phyloP scores from a whole-genome alignment of 2,888 invertebrate genomes.

The Choreutis nemorana region DNA sequence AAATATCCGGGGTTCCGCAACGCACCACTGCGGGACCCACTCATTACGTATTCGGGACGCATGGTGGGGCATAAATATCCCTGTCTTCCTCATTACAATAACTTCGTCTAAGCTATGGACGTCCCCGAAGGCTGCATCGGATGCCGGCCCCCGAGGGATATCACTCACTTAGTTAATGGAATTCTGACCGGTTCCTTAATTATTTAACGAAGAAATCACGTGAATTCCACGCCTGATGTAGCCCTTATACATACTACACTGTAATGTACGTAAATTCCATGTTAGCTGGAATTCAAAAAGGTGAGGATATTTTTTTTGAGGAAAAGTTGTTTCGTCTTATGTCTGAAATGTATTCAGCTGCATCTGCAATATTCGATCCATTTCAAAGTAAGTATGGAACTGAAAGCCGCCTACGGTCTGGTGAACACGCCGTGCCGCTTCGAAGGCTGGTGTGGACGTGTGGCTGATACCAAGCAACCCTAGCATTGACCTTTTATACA shows the following conservation, averaged over 20 bases:
- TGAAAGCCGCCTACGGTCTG: conserved; percentile 42
- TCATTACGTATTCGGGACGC: conserved; percentile 57
- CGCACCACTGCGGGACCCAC: conserved; percentile 11
- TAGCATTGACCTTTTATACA: too few species aligned
- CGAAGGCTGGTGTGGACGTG: conserved; percentile 33
- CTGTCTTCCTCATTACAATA: conserved; percentile 61
- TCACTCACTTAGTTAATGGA: conserved; percentile 53
- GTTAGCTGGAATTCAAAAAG: too few species aligned
- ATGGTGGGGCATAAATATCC: conserved; percentile 59
- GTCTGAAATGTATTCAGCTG: conserved; percentile 3
- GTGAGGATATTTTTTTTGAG: too few species aligned
- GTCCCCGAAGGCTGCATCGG: conserved; percentile 42
- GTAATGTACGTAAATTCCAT: too few species aligned
- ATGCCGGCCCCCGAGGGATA: conserved; percentile 44
- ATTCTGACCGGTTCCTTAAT: conserved; percentile 43
- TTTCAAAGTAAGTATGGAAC: conserved; percentile 21
- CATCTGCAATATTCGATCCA: conserved; percentile 19
- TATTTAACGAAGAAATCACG: too few species aligned
- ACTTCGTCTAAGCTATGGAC: conserved; percentile 37
- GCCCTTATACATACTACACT: too few species aligned
- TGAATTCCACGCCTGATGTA: too few species aligned
- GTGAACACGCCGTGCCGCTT: conserved; percentile 29
- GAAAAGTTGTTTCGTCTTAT: too few species aligned
- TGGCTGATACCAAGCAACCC: conserved; percentile 40
- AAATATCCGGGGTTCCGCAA: conserved; percentile 20